phyloP scores from a whole-genome alignment of 2,113 vertebrate genomes.

The Leptocoma aspasia region DNA sequence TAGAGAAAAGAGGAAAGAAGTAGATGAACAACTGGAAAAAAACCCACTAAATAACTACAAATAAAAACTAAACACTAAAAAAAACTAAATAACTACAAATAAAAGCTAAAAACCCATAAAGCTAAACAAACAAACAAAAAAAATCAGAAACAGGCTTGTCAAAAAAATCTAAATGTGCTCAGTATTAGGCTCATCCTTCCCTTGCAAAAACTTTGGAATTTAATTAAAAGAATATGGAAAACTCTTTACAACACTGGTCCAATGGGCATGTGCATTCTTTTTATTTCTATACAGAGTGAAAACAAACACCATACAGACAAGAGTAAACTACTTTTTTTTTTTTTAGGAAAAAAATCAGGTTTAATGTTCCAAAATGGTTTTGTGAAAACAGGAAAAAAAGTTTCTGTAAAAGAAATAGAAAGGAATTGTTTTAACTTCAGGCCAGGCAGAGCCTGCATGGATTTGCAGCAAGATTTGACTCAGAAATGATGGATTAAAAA shows the following conservation, averaged over 20 bases:
- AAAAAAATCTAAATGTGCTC: background rate
- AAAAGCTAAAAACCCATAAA: background rate
- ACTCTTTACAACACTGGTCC: background rate
- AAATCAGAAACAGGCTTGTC: background rate
- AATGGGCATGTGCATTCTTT: background rate
- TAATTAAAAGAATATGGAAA: background rate
- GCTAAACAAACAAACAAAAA: background rate
- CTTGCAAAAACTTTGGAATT: background rate
- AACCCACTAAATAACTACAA: background rate
- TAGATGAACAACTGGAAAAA: background rate
- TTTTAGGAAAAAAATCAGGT: background rate
- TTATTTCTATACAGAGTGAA: background rate
- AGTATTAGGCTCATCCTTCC: background rate
- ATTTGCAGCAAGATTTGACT: background rate
- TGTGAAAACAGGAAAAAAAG: background rate
- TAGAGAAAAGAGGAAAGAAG: background rate
- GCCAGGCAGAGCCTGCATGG: background rate
- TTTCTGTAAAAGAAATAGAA: background rate
- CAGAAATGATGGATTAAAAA: background rate
- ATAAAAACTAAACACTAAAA: background rate
- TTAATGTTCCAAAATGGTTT: background rate
- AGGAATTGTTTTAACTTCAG: background rate
- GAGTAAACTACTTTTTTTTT: background rate
- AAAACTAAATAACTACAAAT: background rate
- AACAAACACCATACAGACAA: background rate